phyloP scores from a whole-genome alignment of 2,113 vertebrate genomes.

The Scartelaos histophorus region DNA sequence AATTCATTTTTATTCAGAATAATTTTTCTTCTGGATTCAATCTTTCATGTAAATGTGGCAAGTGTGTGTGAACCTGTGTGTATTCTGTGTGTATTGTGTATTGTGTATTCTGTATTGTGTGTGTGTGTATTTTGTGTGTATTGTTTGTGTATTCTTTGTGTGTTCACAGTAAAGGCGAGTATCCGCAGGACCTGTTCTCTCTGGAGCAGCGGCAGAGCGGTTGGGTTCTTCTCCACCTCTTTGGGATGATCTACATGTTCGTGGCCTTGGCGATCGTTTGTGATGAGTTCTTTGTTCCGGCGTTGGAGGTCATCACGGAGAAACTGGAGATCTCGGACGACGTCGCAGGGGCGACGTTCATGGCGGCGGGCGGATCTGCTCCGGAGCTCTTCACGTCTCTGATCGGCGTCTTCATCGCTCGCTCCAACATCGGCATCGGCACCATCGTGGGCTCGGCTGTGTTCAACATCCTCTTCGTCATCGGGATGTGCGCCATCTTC shows the following conservation, averaged over 20 bases:
- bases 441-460: constrained; percentile 95
- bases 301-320: constrained; percentile 85
- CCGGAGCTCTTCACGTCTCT: constrained; percentile 95
- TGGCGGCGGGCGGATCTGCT: constrained; percentile 92
- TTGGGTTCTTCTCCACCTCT: constrained; percentile 85
- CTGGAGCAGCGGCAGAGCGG: constrained; percentile 85
- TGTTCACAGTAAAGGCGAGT: constrained; percentile 78
- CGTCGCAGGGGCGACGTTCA: constrained; percentile 93
- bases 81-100: too few species aligned
- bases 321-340: constrained; percentile 89
- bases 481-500: constrained; percentile 92
- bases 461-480: constrained; percentile 95
- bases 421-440: constrained; percentile 92
- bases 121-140: too few species aligned
- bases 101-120: too few species aligned
- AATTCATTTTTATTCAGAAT: too few species aligned
- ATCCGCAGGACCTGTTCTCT: constrained; percentile 85
- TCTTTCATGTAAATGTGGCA: too few species aligned
- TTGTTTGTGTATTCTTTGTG: constrained; percentile 6
- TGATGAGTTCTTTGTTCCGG: constrained; percentile 92
- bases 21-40: too few species aligned
- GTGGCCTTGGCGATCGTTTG: constrained; percentile 92
- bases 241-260: constrained; percentile 91
- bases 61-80: too few species aligned
- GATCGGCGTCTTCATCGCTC: constrained; percentile 92